Conservation (phyloP, 2,888 invertebrate genomes). For the Schizaphis graminum region DNA sequence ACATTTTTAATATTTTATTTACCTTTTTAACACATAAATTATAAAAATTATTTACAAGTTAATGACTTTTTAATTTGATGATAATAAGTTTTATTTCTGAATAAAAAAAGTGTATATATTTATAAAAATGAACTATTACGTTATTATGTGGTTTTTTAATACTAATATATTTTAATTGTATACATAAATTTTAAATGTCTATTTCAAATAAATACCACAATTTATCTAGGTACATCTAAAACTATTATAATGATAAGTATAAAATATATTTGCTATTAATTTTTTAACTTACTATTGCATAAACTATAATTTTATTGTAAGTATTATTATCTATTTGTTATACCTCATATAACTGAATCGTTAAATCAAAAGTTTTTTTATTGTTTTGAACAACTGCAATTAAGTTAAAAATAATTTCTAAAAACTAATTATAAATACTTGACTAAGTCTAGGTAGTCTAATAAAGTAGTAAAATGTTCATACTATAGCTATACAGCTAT, state of each 20-base stretch:
- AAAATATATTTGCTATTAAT: background rate
- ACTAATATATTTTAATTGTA: background rate
- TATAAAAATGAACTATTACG: background rate
- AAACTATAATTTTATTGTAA: background rate
- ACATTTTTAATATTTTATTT: conserved; percentile 26
- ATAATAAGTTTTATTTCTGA: background rate
- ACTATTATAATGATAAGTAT: background rate
- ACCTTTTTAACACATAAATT: conserved; percentile 20
- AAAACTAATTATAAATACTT: background rate
- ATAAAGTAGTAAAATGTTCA: background rate
- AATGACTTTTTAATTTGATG: conserved; percentile 45
- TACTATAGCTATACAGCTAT: background rate
- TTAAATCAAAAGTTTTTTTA: background rate
- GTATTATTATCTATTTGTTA: background rate
- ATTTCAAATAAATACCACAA: background rate
- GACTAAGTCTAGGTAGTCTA: background rate
- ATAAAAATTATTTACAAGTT: conserved; percentile 5
- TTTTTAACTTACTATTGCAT: background rate
- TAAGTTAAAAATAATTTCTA: background rate
- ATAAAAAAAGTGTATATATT: background rate
- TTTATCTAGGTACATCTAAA: background rate
- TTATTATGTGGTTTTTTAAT: background rate
- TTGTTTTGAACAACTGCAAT: background rate
- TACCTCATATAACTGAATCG: background rate
- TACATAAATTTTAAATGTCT: background rate